Evolutionary conservation across 2,113 vertebrate species (phyloP).

Genomic region (Maylandia zebra): DNA sequence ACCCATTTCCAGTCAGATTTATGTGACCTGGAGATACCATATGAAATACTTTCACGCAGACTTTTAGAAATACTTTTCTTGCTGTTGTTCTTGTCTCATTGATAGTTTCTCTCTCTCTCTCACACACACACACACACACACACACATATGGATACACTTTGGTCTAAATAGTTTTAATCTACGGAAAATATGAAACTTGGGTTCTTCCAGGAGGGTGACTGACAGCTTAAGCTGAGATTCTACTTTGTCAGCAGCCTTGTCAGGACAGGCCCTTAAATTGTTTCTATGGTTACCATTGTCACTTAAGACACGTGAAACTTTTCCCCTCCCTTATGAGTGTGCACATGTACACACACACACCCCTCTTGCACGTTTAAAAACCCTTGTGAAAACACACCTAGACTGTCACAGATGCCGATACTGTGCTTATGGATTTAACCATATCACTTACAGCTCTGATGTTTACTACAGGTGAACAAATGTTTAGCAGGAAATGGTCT

Average conservation of each 20-base stretch:
- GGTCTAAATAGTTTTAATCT: conserved; percentile 8
- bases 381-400: not conserved
- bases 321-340: not conserved
- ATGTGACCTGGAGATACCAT: not conserved
- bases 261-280: not conserved
- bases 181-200: conserved; percentile 38
- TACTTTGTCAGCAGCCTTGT: conserved; percentile 39
- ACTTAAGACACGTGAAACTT: conserved; percentile 33
- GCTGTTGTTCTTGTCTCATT: not conserved
- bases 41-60: not conserved
- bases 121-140: not conserved
- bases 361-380: not conserved
- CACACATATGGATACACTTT: not conserved
- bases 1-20: not conserved
- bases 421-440: not conserved
- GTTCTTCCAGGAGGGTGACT: conserved; percentile 31
- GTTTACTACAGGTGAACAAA: not conserved
- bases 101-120: not conserved
- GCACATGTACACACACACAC: not conserved
- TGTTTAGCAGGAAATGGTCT: not conserved
- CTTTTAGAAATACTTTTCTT: not conserved
- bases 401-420: not conserved
- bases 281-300: conserved; percentile 63
- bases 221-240: not conserved
- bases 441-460: not conserved